These are phyloP conservation scores for Rhinogobius similis DNA, from an alignment of 2,113 vertebrate species.

Conservation along the genomic window DNA sequence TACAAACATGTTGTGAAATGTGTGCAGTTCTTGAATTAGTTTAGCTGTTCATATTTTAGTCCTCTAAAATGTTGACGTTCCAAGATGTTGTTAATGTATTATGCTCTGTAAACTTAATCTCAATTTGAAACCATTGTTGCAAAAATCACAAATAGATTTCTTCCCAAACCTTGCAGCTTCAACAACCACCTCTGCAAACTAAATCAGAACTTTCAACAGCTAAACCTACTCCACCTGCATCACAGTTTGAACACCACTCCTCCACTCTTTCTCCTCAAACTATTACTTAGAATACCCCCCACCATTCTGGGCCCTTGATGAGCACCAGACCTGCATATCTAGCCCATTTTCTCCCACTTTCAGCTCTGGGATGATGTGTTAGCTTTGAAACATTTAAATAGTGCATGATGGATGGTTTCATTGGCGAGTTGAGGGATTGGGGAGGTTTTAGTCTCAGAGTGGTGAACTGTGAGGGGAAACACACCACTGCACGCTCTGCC, in stretches of 20 bases:
- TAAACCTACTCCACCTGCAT: neutral
- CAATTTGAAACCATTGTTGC: neutral
- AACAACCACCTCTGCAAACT: neutral
- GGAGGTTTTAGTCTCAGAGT: conserved; percentile 42
- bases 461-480: conserved; percentile 36
- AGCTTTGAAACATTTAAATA: conserved; percentile 24
- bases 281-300: neutral
- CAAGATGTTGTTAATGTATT: too few relatives aligned
- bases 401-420: conserved; percentile 41
- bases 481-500: conserved; percentile 12
- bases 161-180: neutral
- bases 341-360: conserved; percentile 9
- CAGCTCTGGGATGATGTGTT: neutral
- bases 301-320: neutral
- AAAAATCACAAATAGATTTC: neutral
- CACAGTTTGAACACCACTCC: neutral
- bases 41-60: too few relatives aligned
- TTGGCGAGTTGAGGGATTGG: conserved; percentile 20
- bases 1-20: too few relatives aligned
- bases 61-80: too few relatives aligned
- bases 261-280: neutral
- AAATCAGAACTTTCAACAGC: neutral
- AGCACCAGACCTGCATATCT: neutral
- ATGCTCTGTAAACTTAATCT: neutral
- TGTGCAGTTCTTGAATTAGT: neutral